Conservation (phyloP, 2,888 invertebrate species). For the Cantharis rufa region DNA sequence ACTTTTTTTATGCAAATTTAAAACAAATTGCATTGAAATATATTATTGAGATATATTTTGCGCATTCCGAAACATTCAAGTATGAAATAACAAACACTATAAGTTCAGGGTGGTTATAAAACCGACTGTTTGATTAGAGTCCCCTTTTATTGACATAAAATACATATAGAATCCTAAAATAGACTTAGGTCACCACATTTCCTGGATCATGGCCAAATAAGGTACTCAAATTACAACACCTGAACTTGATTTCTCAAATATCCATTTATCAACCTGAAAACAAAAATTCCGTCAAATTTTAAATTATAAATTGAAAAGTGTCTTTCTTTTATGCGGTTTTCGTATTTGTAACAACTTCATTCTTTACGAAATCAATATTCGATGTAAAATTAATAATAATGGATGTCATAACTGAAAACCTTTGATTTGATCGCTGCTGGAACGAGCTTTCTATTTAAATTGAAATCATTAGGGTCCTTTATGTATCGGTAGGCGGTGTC, state of each 20-base stretch:
- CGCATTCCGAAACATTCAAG: neutral
- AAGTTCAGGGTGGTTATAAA: neutral
- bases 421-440: neutral
- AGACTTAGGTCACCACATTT: neutral
- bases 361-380: neutral
- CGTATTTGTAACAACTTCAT: neutral
- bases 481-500: neutral
- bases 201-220: neutral
- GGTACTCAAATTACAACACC: neutral
- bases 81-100: neutral
- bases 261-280: neutral
- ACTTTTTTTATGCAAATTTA: too few species aligned
- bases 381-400: constrained; percentile 1
- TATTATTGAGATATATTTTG: too few species aligned
- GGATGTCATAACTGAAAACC: constrained; percentile 1
- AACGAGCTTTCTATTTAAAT: constrained; percentile 1
- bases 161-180: neutral
- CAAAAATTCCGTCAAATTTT: neutral
- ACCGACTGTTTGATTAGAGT: neutral
- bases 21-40: too few species aligned
- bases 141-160: neutral
- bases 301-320: neutral
- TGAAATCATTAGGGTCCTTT: constrained; percentile 7
- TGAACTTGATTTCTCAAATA: neutral
- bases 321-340: neutral